These are phyloP conservation scores for Plotosus lineatus DNA, from an alignment of 2,113 vertebrate genomes.

Conservation along the genomic window DNA sequence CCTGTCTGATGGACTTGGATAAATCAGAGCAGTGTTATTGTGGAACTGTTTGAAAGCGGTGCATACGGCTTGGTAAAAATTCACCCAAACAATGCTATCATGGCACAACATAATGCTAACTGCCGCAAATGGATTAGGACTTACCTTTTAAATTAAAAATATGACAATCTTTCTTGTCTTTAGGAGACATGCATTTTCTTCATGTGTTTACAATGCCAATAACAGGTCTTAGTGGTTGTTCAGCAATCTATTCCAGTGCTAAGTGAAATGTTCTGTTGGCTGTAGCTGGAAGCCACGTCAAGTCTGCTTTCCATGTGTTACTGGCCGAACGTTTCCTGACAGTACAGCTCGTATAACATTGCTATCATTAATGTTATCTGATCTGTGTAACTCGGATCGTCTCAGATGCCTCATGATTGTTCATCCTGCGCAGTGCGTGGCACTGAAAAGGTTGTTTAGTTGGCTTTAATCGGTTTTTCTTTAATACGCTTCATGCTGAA, in stretches of 20 bases:
- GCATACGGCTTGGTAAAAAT: background rate
- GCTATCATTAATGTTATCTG: background rate
- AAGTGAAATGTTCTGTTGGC: background rate
- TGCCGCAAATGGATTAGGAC: background rate
- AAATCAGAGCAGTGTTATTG: constrained; percentile 28
- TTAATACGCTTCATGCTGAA: constrained; percentile 1
- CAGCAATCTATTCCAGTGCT: constrained; percentile 28
- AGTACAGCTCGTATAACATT: background rate
- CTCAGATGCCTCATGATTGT: background rate
- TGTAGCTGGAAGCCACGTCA: constrained; percentile 8
- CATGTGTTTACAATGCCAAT: background rate
- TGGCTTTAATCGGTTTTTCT: background rate
- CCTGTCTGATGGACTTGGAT: constrained; percentile 38
- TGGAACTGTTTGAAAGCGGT: constrained; percentile 30
- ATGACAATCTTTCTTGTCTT: background rate
- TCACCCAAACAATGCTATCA: background rate
- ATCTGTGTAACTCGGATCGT: background rate
- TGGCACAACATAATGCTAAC: background rate
- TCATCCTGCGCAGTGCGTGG: background rate
- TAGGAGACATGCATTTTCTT: background rate
- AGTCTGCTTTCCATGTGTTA: background rate
- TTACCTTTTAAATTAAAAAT: background rate
- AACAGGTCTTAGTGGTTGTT: constrained; percentile 37
- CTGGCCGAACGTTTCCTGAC: background rate
- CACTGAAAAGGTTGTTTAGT: background rate